Evolutionary conservation across 2,888 invertebrate genomes (phyloP).

Genomic region (Drosophila cognata): DNA sequence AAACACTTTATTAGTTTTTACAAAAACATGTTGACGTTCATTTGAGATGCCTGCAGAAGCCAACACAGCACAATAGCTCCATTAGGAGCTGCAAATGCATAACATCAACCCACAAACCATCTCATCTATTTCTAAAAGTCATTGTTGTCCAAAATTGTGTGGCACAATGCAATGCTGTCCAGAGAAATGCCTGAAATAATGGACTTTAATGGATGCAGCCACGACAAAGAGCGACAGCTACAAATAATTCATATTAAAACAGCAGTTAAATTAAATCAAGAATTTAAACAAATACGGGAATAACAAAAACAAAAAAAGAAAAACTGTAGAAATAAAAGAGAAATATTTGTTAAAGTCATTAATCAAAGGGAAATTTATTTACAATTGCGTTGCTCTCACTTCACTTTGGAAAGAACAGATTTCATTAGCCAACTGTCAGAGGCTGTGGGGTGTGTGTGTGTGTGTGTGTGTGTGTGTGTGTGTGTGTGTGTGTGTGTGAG

Average conservation of each 20-base stretch:
- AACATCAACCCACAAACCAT: constrained; percentile 5
- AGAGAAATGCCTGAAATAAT: constrained; percentile 38
- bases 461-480: constrained; percentile 13
- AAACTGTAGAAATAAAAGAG: not conserved
- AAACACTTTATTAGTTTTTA: not conserved
- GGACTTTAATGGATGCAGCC: constrained; percentile 61
- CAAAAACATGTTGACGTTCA: not conserved
- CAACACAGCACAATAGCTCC: constrained; percentile 62
- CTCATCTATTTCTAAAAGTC: constrained; percentile 33
- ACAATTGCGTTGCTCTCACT: constrained; percentile 55
- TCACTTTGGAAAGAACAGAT: constrained; percentile 45
- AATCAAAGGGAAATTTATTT: constrained; percentile 50
- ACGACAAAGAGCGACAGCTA: constrained; percentile 24
- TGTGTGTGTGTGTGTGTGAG: constrained; percentile 7
- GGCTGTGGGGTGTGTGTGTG: constrained; percentile 30
- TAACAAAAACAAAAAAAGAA: not conserved
- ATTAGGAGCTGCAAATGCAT: constrained; percentile 48
- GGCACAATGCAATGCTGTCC: constrained; percentile 41
- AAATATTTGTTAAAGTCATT: constrained; percentile 46
- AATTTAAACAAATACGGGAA: constrained; percentile 40
- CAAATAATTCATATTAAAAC: constrained; percentile 17
- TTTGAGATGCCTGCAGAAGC: not conserved
- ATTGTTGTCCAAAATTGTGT: constrained; percentile 53
- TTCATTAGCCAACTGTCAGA: constrained; percentile 69
- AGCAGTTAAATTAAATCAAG: constrained; percentile 26